Evolutionary conservation across 2,888 invertebrate species (phyloP).

Genomic region (Mesoligia furuncula): DNA sequence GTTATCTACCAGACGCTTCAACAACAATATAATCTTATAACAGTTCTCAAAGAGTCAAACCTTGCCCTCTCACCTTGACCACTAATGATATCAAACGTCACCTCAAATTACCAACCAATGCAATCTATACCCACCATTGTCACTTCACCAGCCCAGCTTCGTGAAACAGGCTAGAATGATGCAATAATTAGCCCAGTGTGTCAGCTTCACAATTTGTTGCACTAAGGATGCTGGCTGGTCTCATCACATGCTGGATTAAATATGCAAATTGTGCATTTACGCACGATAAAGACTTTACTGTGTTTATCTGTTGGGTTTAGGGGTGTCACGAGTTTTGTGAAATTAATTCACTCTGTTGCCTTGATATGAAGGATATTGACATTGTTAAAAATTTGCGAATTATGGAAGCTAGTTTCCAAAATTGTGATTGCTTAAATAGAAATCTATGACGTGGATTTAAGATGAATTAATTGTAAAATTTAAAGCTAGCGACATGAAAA

Average conservation of each 20-base stretch:
- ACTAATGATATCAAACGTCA: conserved; percentile 32
- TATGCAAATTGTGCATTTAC: conserved; percentile 73
- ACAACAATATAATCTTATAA: conserved; percentile 11
- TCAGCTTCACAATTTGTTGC: conserved; percentile 44
- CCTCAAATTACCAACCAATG: conserved; percentile 19
- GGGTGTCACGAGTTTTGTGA: conserved; percentile 25
- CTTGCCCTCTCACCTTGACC: conserved; percentile 43
- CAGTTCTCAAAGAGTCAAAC: conserved; percentile 14
- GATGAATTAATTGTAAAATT: neutral
- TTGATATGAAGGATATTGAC: neutral
- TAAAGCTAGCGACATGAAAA: neutral
- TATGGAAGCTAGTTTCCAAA: neutral
- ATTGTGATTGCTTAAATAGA: neutral
- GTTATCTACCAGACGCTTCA: neutral
- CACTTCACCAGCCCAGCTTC: conserved; percentile 13
- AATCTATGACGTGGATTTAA: neutral
- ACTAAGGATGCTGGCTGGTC: conserved; percentile 27
- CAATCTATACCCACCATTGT: conserved; percentile 10
- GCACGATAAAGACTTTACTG: conserved; percentile 73
- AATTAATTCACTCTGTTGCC: neutral
- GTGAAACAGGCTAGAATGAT: conserved; percentile 48
- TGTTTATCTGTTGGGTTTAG: conserved; percentile 45
- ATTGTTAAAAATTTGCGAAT: neutral
- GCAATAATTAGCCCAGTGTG: conserved; percentile 45
- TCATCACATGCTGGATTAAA: conserved; percentile 64